Conservation (phyloP, 1,140 invertebrate species). For the Odontomachus brunneus region DNA sequence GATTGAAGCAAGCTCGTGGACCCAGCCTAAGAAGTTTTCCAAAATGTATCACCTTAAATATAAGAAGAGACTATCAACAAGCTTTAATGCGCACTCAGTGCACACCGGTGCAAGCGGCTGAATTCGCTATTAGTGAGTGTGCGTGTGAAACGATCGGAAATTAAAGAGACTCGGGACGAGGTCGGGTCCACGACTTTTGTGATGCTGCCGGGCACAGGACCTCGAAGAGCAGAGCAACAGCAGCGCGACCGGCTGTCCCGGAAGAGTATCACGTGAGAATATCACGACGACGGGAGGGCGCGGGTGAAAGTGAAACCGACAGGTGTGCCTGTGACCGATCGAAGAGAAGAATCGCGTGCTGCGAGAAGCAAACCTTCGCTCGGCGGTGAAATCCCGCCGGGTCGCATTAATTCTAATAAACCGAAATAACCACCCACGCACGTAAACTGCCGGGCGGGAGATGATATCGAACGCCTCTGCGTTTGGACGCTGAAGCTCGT, state of each 20-base stretch:
- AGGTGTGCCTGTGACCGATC: conserved; percentile 43
- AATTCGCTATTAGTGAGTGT: too few relatives aligned
- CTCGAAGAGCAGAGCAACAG: background rate
- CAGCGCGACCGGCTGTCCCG: conserved; percentile 6
- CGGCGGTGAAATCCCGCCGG: conserved; percentile 13
- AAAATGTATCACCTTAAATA: too few relatives aligned
- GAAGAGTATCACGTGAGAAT: conserved; percentile 36
- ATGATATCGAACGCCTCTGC: too few relatives aligned
- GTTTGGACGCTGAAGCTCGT: too few relatives aligned
- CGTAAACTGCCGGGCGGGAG: too few relatives aligned
- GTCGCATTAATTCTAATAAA: conserved; percentile 13
- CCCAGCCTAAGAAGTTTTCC: too few relatives aligned
- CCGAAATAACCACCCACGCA: too few relatives aligned
- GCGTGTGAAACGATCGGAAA: conserved; percentile 5
- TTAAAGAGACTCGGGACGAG: background rate
- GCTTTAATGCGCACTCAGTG: too few relatives aligned
- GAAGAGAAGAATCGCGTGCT: conserved; percentile 8
- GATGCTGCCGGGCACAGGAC: too few relatives aligned
- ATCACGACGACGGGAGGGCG: conserved; percentile 18
- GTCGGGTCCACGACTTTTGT: background rate
- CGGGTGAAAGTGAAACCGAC: conserved; percentile 55
- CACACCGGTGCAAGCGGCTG: too few relatives aligned
- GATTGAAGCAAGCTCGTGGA: too few relatives aligned
- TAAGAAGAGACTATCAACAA: too few relatives aligned
- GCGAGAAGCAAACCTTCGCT: conserved; percentile 12